Percentiles rank a stretch among this genome's conserved stretches.
These are phyloP conservation scores for Polyommatus icarus DNA, from an alignment of 2,888 invertebrate species.

Conservation along the genomic window DNA sequence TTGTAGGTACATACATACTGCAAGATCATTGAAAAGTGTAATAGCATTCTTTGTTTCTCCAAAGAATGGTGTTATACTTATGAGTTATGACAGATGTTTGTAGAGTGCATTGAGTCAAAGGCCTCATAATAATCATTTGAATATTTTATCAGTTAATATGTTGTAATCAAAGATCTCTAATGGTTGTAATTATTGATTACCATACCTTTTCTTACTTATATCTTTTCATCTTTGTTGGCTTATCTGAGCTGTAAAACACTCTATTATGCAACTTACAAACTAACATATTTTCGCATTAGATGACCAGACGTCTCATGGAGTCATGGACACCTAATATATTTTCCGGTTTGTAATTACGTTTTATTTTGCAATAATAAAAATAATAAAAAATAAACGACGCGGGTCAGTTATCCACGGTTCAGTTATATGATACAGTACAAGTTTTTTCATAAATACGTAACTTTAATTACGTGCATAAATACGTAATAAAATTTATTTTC, in stretches of 20 bases:
- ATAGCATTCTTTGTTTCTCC: too few species aligned
- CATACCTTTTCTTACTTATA: too few species aligned
- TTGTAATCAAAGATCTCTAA: too few species aligned
- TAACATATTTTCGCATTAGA: neutral
- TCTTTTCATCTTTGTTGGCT: too few species aligned
- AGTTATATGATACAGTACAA: neutral
- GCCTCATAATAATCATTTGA: too few species aligned
- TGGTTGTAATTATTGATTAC: too few species aligned
- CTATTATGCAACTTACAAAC: neutral
- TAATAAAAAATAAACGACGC: neutral
- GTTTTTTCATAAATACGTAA: neutral
- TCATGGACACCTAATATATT: constrained; percentile 16
- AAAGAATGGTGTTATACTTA: too few species aligned
- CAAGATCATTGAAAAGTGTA: neutral
- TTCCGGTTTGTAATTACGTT: neutral
- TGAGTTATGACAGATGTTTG: too few species aligned
- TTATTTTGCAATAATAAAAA: neutral
- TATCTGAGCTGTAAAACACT: neutral
- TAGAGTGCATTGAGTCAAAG: too few species aligned
- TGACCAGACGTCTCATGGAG: constrained; percentile 3
- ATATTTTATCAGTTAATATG: too few species aligned
- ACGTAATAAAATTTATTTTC: constrained; percentile 4
- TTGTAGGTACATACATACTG: neutral
- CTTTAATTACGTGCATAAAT: neutral
- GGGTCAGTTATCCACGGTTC: neutral